Percentiles rank a stretch among this genome's conserved stretches.
Evolutionary conservation across 2,113 vertebrate genomes (phyloP).

Genomic region (Vanacampus margaritifer): DNA sequence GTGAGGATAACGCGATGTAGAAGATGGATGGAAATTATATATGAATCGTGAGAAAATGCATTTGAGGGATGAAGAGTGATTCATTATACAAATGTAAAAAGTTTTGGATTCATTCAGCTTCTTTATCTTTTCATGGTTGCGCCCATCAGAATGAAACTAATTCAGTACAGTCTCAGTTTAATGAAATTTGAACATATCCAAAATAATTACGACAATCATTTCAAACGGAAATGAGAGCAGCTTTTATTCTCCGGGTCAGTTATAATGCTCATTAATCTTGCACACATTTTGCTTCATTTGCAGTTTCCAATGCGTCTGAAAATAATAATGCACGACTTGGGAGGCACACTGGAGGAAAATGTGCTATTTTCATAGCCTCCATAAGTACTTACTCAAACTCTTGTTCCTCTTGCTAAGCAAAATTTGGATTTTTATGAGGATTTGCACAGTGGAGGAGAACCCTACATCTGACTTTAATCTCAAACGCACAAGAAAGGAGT

Average conservation of each 20-base stretch:
- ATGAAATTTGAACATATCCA: constrained; percentile 66
- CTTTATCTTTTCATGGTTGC: constrained; percentile 47
- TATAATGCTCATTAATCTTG: constrained; percentile 56
- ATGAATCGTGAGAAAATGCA: constrained; percentile 55
- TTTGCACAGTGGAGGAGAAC: constrained; percentile 25
- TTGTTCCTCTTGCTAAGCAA: constrained; percentile 23
- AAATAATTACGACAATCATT: constrained; percentile 66
- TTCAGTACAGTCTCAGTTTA: constrained; percentile 58
- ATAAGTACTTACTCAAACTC: constrained; percentile 5
- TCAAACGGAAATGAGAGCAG: constrained; percentile 59
- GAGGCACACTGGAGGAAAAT: background rate
- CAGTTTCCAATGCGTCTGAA: constrained; percentile 42
- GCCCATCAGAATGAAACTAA: constrained; percentile 51
- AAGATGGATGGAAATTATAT: constrained; percentile 16
- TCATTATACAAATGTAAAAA: constrained; percentile 60
- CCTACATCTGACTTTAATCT: constrained; percentile 61
- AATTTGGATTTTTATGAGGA: constrained; percentile 24
- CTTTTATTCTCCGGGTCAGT: constrained; percentile 50
- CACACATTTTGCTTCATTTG: constrained; percentile 59
- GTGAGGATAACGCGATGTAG: background rate
- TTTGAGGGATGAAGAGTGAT: constrained; percentile 45
- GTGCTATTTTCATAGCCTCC: background rate
- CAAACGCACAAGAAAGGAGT: constrained; percentile 43
- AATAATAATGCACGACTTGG: background rate
- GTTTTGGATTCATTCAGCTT: constrained; percentile 56